Evolutionary conservation across 2,113 vertebrate genomes (phyloP).

Genomic region (Hassar affinis): DNA sequence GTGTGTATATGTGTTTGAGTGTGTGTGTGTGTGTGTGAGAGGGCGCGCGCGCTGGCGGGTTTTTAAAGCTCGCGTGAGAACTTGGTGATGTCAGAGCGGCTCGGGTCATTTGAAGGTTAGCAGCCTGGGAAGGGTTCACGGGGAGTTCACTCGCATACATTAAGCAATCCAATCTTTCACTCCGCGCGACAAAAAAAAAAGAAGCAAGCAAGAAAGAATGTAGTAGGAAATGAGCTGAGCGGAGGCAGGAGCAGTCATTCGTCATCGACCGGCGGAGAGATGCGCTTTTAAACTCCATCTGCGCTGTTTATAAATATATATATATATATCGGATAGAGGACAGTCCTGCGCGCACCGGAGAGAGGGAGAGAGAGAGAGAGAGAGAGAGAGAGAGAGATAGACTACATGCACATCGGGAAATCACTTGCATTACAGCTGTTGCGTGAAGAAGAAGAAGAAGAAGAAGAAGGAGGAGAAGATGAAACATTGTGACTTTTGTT

Average conservation of each 20-base stretch:
- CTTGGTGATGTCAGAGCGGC: conserved; percentile 93
- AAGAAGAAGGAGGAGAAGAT: conserved; percentile 70
- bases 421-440: conserved; percentile 26
- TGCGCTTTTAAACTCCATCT: conserved; percentile 59
- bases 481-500: conserved; percentile 64
- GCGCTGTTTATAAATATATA: conserved; percentile 47
- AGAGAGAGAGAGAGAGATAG: neutral
- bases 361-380: neutral
- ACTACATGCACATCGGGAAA: neutral
- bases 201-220: conserved; percentile 40
- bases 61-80: conserved; percentile 81
- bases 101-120: conserved; percentile 99
- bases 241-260: conserved; percentile 83
- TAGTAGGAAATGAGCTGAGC: conserved; percentile 94
- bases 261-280: conserved; percentile 73
- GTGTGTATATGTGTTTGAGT: neutral
- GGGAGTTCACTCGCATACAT: conserved; percentile 99
- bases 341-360: neutral
- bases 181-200: conserved; percentile 83
- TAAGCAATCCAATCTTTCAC: conserved; percentile 98
- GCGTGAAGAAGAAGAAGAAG: conserved; percentile 52
- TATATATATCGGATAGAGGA: conserved; percentile 36
- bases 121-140: conserved; percentile 96
- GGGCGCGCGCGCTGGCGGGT: conserved; percentile 61
- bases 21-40: neutral